These are phyloP conservation scores for Pygoscelis antarcticus DNA, from an alignment of 2,113 vertebrate species.

Conservation along the genomic window DNA sequence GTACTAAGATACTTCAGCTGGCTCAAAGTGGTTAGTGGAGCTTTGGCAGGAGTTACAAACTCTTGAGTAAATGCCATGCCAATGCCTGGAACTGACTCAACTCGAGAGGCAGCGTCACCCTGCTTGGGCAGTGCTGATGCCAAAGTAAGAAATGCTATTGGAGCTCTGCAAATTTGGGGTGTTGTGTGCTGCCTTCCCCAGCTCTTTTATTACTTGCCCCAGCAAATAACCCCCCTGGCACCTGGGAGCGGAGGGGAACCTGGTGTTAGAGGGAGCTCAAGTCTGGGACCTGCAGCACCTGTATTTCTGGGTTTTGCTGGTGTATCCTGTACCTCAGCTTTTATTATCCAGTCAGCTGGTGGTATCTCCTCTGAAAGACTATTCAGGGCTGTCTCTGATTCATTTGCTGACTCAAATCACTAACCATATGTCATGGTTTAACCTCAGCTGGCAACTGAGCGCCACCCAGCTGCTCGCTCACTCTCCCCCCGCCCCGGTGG, in stretches of 20 bases:
- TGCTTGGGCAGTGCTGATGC: not conserved
- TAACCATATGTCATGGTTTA: not conserved
- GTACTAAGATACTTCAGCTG: not conserved
- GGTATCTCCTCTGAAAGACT: not conserved
- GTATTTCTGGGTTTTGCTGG: not conserved
- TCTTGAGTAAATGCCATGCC: not conserved
- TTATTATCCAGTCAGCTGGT: not conserved
- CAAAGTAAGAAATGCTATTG: not conserved
- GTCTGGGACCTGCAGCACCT: not conserved
- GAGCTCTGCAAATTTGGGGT: not conserved
- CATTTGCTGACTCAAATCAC: not conserved
- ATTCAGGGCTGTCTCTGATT: not conserved
- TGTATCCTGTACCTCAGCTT: not conserved
- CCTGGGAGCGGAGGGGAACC: not conserved
- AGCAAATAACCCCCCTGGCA: not conserved
- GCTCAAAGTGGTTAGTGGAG: not conserved
- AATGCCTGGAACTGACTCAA: not conserved
- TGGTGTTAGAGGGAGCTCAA: not conserved
- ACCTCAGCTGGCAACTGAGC: too few species aligned
- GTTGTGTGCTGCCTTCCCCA: not conserved
- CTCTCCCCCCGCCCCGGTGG: too few species aligned
- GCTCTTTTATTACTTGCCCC: not conserved
- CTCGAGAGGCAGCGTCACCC: rapidly evolving
- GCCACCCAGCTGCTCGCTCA: too few species aligned
- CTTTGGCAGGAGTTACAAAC: not conserved